Evolutionary conservation across 2,797 vertebrate species (phyloP).

Genomic region (Coregonus ussuriensis): DNA sequence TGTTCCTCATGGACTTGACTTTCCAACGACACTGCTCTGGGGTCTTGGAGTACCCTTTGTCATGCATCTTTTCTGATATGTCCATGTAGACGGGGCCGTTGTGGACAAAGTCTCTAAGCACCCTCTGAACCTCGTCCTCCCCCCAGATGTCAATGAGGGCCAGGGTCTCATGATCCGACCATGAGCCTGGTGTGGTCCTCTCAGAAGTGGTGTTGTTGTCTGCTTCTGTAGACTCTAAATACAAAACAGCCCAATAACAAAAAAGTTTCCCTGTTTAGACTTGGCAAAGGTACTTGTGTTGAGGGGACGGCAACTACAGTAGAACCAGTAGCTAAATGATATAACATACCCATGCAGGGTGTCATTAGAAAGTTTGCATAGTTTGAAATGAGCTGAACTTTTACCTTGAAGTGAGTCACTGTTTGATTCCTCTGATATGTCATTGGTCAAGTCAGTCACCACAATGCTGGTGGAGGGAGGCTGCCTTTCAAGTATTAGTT

Average conservation of each 20-base stretch:
- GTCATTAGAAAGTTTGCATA: background rate
- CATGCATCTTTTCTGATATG: conserved; percentile 75
- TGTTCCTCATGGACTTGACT: conserved; percentile 73
- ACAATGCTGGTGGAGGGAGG: conserved; percentile 56
- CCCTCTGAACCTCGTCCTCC: conserved; percentile 79
- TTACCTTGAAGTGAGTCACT: conserved; percentile 55
- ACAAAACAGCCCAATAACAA: conserved; percentile 6
- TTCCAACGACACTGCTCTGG: conserved; percentile 84
- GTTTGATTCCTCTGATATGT: conserved; percentile 70
- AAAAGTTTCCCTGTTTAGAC: background rate
- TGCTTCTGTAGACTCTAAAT: conserved; percentile 38
- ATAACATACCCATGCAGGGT: too few species aligned
- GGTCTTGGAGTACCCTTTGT: conserved; percentile 75
- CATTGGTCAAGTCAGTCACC: conserved; percentile 49
- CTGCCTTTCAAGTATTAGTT: conserved; percentile 73
- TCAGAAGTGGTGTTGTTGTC: conserved; percentile 37
- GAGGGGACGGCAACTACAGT: background rate
- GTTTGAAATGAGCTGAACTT: background rate
- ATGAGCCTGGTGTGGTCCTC: conserved; percentile 46
- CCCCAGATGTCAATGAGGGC: conserved; percentile 82
- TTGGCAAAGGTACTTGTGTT: background rate
- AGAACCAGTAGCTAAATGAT: too few species aligned
- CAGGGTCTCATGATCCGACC: conserved; percentile 82
- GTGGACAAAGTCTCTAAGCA: conserved; percentile 76
- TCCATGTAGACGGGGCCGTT: conserved; percentile 82